phyloP scores from a whole-genome alignment of 2,113 vertebrate species.

The Chaenogobius annularis region DNA sequence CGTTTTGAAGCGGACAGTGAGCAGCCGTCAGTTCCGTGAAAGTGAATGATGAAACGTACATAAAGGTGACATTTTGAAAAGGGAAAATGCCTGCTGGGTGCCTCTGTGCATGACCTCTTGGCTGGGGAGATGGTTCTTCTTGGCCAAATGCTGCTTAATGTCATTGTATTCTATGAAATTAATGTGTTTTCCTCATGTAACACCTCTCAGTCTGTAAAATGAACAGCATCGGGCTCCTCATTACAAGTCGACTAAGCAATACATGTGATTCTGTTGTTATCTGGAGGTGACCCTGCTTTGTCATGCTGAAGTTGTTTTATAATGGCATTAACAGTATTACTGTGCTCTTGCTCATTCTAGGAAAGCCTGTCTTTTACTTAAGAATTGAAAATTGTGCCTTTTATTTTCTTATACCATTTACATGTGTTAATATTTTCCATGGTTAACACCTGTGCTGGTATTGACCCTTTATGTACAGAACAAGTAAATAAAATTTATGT shows the following conservation, averaged over 20 bases:
- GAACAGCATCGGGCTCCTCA: constrained; percentile 33
- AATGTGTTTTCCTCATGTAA: constrained; percentile 23
- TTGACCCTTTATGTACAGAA: constrained; percentile 81
- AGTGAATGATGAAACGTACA: constrained; percentile 52
- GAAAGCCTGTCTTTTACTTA: constrained; percentile 80
- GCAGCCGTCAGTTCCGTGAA: constrained; percentile 53
- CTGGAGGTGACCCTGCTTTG: constrained; percentile 45
- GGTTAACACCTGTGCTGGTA: constrained; percentile 84
- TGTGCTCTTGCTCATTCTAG: constrained; percentile 82
- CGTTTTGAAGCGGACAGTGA: constrained; percentile 19
- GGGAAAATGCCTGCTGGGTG: constrained; percentile 72
- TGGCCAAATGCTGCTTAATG: constrained; percentile 74
- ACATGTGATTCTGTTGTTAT: constrained; percentile 53
- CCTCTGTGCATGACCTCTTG: constrained; percentile 73
- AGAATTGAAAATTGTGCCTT: constrained; percentile 87
- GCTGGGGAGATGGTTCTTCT: constrained; percentile 37
- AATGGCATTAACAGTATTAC: constrained; percentile 98
- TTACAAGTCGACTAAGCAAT: constrained; percentile 70
- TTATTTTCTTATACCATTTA: constrained; percentile 88
- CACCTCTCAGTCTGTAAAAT: constrained; percentile 29
- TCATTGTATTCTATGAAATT: constrained; percentile 57
- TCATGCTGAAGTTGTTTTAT: constrained; percentile 76
- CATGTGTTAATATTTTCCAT: constrained; percentile 84
- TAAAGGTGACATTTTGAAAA: constrained; percentile 63
- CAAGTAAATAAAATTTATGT: constrained; percentile 90